phyloP scores from a whole-genome alignment of 2,113 vertebrate genomes.

The Ameiurus melas region DNA sequence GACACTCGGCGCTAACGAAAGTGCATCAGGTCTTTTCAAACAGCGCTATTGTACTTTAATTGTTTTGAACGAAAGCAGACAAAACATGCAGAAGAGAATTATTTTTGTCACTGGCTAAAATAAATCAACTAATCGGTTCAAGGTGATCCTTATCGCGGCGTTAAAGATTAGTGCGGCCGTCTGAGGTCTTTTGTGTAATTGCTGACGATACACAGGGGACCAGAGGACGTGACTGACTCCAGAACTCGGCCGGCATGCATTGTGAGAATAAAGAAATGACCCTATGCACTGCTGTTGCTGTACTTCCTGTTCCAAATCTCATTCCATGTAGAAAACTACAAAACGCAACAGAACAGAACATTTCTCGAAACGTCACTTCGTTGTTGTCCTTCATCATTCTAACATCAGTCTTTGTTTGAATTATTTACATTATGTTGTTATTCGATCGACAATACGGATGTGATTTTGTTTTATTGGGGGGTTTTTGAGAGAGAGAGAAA shows the following conservation, averaged over 20 bases:
- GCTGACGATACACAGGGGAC: constrained; percentile 17
- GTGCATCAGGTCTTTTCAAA: constrained; percentile 26
- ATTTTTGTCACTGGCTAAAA: not conserved
- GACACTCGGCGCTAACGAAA: constrained; percentile 18
- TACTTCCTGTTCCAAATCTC: constrained; percentile 41
- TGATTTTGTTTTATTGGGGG: constrained; percentile 62
- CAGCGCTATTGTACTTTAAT: not conserved
- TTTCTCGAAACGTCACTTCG: constrained; percentile 63
- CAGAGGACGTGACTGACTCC: constrained; percentile 38
- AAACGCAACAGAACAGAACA: constrained; percentile 65
- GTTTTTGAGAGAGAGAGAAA: too few species aligned
- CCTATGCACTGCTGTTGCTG: not conserved
- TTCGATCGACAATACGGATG: constrained; percentile 72
- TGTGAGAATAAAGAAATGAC: constrained; percentile 27
- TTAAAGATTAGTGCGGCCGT: not conserved
- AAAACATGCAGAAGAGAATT: not conserved
- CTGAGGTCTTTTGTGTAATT: not conserved
- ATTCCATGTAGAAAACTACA: constrained; percentile 77
- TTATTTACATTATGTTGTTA: constrained; percentile 65
- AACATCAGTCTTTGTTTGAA: constrained; percentile 53
- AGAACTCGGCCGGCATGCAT: constrained; percentile 46
- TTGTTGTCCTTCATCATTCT: constrained; percentile 31
- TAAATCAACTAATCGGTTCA: not conserved
- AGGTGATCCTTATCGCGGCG: not conserved
- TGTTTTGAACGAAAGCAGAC: not conserved